A percentile compares a stretch with the other conserved stretches of the same genome.
phyloP scores from a whole-genome alignment of 2,888 invertebrate genomes.

The Melanostoma scalare region DNA sequence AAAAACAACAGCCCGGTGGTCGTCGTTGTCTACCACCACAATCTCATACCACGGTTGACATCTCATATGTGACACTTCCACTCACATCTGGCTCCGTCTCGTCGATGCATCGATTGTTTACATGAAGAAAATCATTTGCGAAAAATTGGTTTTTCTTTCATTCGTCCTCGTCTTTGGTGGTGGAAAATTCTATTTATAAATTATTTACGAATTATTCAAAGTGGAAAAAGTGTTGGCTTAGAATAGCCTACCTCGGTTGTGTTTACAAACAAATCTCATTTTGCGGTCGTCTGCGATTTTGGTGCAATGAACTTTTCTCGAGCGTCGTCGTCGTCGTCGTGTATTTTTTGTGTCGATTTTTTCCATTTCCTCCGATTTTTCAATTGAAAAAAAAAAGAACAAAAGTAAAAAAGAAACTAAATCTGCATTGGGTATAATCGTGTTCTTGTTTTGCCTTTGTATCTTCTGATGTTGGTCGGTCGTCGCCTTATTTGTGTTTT shows the following conservation, averaged over 20 bases:
- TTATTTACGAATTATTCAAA: conserved; percentile 33
- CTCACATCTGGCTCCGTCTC: neutral
- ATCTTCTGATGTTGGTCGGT: neutral
- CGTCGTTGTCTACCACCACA: conserved; percentile 13
- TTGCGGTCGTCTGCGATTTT: conserved; percentile 14
- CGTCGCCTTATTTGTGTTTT: neutral
- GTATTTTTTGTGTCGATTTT: conserved; percentile 6
- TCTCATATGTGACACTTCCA: conserved; percentile 37
- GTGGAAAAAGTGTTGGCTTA: conserved; percentile 1
- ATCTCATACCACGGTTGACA: conserved; percentile 6
- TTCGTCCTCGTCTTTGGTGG: neutral
- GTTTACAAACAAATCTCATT: conserved; percentile 62
- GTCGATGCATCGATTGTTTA: conserved; percentile 66
- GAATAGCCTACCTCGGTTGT: conserved; percentile 18
- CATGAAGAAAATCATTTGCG: conserved; percentile 34
- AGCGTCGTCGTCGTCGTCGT: conserved; percentile 8
- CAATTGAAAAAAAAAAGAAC: conserved; percentile 16
- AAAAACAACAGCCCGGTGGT: conserved; percentile 62
- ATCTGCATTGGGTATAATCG: conserved; percentile 48
- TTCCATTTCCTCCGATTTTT: conserved; percentile 39
- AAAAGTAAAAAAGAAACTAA: conserved; percentile 9
- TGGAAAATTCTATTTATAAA: conserved; percentile 56
- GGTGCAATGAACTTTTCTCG: conserved; percentile 60
- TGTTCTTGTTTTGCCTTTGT: conserved; percentile 6
- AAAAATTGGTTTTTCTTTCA: conserved; percentile 23